A percentile compares a stretch with the other conserved stretches of the same genome.
phyloP scores from a whole-genome alignment of 2,797 vertebrate genomes.

The Choloepus didactylus region DNA sequence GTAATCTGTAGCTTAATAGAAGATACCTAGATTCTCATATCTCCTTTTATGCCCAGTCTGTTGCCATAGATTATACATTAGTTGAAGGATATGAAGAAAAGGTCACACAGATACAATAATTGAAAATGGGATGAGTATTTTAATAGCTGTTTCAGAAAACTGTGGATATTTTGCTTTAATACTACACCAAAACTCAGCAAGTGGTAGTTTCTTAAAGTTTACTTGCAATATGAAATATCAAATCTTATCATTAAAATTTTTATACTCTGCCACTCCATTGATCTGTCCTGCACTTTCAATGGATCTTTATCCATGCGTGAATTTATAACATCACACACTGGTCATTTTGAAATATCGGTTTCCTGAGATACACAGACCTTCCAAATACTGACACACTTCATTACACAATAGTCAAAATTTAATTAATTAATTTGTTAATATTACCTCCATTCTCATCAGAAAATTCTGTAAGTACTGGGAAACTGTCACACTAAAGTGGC shows the following conservation, averaged over 20 bases:
- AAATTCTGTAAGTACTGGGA: not conserved
- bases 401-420: not conserved
- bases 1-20: not conserved
- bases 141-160: not conserved
- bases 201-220: not conserved
- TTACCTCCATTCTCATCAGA: not conserved
- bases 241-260: constrained; percentile 16
- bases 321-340: not conserved
- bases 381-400: constrained; percentile 12
- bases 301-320: not conserved
- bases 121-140: constrained; percentile 17
- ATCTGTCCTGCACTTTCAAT: not conserved
- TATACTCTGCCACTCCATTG: not conserved
- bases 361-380: not conserved
- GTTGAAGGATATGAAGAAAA: constrained; percentile 25
- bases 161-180: not conserved
- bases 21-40: not conserved
- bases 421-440: not conserved
- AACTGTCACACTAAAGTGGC: not conserved
- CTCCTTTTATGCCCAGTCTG: not conserved
- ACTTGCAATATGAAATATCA: not conserved
- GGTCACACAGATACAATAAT: not conserved
- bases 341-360: constrained; percentile 22
- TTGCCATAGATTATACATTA: not conserved
- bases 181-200: constrained; percentile 6